Percentiles rank a stretch among this genome's conserved stretches.
Evolutionary conservation across 2,888 invertebrate genomes (phyloP).

Genomic region (Chaetogeoica ovagalla): DNA sequence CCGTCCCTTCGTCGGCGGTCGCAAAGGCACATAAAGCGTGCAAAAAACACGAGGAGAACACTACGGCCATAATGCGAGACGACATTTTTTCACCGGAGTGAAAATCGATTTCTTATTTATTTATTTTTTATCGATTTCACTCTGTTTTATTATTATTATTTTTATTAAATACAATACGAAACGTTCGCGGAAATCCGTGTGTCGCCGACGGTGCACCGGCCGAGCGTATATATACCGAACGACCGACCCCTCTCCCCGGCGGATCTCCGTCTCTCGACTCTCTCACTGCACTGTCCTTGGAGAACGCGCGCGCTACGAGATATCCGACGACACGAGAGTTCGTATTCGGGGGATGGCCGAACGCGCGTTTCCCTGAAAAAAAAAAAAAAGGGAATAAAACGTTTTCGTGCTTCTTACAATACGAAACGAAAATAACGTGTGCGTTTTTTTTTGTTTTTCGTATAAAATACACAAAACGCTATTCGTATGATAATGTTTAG

Average conservation of each 20-base stretch:
- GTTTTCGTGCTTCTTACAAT: too few species aligned
- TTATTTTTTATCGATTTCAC: background rate
- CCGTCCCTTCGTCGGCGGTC: background rate
- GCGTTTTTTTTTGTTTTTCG: background rate
- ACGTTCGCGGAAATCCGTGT: constrained; percentile 15
- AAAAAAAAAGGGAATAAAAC: too few species aligned
- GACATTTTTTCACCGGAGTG: background rate
- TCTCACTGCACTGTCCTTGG: constrained; percentile 1
- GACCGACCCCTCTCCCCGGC: background rate
- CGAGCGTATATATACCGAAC: constrained; percentile 26
- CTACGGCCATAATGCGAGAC: background rate
- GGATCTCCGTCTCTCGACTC: background rate
- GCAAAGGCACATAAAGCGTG: background rate
- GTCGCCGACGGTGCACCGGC: background rate
- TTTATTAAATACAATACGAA: background rate
- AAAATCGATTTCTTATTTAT: background rate
- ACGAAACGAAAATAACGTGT: background rate
- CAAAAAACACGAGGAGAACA: background rate
- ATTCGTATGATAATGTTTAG: background rate
- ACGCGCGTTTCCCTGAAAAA: too few species aligned
- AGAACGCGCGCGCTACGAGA: background rate
- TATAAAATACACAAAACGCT: too few species aligned
- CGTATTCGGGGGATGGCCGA: background rate
- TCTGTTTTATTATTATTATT: too few species aligned
- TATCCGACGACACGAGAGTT: too few species aligned